These are phyloP conservation scores for Lepus townsendii DNA, from an alignment of 2,797 vertebrate genomes.

Conservation along the genomic window DNA sequence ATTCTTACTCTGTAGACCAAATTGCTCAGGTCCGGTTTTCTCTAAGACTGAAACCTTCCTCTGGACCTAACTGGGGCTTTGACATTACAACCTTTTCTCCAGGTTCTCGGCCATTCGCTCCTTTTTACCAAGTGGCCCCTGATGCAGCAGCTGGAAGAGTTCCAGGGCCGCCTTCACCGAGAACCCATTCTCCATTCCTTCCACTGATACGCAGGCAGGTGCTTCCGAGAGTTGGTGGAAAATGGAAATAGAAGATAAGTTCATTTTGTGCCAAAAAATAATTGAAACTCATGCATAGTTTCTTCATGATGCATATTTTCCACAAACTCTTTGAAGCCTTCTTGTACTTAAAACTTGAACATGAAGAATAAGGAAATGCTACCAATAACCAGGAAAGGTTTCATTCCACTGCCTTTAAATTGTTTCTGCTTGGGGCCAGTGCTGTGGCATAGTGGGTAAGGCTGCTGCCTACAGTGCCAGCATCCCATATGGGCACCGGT, in stretches of 20 bases:
- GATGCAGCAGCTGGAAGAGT: neutral
- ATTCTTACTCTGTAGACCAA: neutral
- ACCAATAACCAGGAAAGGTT: neutral
- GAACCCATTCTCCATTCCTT: too few relatives aligned
- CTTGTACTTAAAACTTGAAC: neutral
- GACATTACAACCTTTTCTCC: neutral
- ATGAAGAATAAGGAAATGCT: neutral
- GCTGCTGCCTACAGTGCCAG: too few relatives aligned
- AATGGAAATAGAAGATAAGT: too few relatives aligned
- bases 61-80: neutral
- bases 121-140: neutral
- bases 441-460: too few relatives aligned
- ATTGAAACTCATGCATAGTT: too few relatives aligned
- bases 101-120: neutral
- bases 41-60: neutral
- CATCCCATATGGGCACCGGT: too few relatives aligned
- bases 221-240: too few relatives aligned
- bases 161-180: too few relatives aligned
- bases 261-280: too few relatives aligned
- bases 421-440: neutral
- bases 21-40: neutral
- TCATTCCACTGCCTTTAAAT: neutral
- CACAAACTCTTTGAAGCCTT: too few relatives aligned
- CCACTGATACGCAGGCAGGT: too few relatives aligned
- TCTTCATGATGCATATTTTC: too few relatives aligned